phyloP scores from a whole-genome alignment of 2,888 invertebrate genomes.

The Papilio elwesi region DNA sequence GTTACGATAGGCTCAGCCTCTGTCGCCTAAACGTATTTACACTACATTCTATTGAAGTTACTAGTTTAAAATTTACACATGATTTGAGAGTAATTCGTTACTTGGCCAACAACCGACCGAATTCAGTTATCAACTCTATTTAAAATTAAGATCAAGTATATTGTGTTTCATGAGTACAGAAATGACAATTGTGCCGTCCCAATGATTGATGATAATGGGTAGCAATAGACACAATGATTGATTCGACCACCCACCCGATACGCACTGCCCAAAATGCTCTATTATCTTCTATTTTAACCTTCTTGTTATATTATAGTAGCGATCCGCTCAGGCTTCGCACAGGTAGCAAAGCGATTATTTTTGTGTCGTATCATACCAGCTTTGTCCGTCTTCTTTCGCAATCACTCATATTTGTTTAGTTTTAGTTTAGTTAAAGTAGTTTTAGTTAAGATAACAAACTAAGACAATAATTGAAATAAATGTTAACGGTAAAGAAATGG shows the following conservation, averaged over 20 bases:
- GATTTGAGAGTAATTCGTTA: neutral
- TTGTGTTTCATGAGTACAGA: conserved; percentile 38
- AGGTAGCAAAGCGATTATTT: too few relatives aligned
- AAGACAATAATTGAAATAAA: too few relatives aligned
- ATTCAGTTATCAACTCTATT: conserved; percentile 29
- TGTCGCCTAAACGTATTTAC: too few relatives aligned
- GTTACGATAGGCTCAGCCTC: too few relatives aligned
- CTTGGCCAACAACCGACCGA: conserved; percentile 10
- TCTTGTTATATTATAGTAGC: neutral
- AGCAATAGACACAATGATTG: conserved; percentile 39
- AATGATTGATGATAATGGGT: conserved; percentile 39
- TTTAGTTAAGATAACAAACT: too few relatives aligned
- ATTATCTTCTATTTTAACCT: neutral
- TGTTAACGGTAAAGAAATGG: too few relatives aligned
- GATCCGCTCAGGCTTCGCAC: neutral
- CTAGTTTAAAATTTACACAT: neutral
- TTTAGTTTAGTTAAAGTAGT: too few relatives aligned
- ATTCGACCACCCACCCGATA: conserved; percentile 38
- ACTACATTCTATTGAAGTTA: too few relatives aligned
- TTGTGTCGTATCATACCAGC: too few relatives aligned
- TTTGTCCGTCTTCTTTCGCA: too few relatives aligned
- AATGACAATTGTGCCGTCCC: conserved; percentile 35
- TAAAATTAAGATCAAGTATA: conserved; percentile 39
- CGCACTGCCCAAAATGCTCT: conserved; percentile 22
- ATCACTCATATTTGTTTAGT: too few relatives aligned